Percentiles rank a stretch among this genome's conserved stretches.
Evolutionary conservation across 92 coral and sea anemone species (phyloP).

Genomic region (Porites lobata): DNA sequence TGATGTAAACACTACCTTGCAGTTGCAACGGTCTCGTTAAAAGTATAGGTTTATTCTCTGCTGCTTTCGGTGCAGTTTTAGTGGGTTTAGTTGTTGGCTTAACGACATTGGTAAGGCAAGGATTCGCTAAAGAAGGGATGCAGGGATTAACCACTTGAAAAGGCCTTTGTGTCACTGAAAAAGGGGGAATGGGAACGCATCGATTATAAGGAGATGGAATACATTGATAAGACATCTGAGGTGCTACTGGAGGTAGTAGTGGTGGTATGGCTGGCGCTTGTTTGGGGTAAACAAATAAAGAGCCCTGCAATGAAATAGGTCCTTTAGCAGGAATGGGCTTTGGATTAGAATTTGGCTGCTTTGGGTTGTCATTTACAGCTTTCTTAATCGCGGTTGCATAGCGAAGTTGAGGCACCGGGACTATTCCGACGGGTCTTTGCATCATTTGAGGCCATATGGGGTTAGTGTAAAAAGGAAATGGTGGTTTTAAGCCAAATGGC

Average conservation of each 20-base stretch:
- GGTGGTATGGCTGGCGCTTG: conserved; percentile 19
- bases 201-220: conserved; percentile 34
- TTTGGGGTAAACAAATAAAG: conserved; percentile 29
- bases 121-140: conserved; percentile 55
- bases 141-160: conserved; percentile 42
- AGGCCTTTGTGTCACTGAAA: neutral
- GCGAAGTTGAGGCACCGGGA: neutral
- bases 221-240: conserved; percentile 12
- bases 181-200: conserved; percentile 34
- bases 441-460: conserved; percentile 13
- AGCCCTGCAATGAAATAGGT: conserved; percentile 31
- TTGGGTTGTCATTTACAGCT: conserved; percentile 16
- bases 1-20: conserved; percentile 41
- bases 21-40: conserved; percentile 47
- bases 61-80: neutral
- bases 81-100: neutral
- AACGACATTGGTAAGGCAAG: conserved; percentile 7
- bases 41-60: conserved; percentile 17
- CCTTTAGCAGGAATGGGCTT: conserved; percentile 42
- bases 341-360: neutral
- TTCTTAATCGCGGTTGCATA: neutral
- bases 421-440: neutral
- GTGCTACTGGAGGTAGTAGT: neutral
- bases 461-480: conserved; percentile 19
- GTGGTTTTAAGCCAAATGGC: neutral